phyloP scores from a whole-genome alignment of 2,113 vertebrate species.

The Engraulis encrasicolus region DNA sequence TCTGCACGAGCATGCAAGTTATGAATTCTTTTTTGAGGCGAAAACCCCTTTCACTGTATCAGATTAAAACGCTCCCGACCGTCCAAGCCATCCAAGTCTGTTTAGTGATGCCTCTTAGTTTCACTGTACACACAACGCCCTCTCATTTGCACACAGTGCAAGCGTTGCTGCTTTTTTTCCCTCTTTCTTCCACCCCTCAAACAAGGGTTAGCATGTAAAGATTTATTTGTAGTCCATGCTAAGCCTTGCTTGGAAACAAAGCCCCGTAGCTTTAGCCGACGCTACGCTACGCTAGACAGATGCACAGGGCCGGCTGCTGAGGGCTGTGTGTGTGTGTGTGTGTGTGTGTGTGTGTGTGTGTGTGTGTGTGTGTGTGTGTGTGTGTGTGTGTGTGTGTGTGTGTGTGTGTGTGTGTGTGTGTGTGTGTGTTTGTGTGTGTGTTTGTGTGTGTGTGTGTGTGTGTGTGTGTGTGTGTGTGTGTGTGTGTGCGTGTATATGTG shows the following conservation, averaged over 20 bases:
- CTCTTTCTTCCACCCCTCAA: not conserved
- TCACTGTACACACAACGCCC: not conserved
- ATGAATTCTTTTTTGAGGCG: not conserved
- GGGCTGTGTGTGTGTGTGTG: not conserved
- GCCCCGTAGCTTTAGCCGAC: not conserved
- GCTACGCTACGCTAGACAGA: not conserved
- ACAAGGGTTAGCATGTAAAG: not conserved
- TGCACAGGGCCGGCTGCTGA: not conserved
- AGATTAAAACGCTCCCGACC: not conserved
- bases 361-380: too few species aligned
- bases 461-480: too few species aligned
- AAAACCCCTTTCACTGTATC: not conserved
- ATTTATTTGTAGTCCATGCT: not conserved
- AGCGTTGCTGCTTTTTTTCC: not conserved
- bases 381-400: too few species aligned
- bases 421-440: too few species aligned
- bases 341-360: too few species aligned
- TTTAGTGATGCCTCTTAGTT: not conserved
- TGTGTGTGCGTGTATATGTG: too few species aligned
- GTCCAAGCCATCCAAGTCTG: not conserved
- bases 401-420: too few species aligned
- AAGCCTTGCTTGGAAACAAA: not conserved
- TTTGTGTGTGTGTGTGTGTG: too few species aligned
- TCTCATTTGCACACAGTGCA: not conserved
- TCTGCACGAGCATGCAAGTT: too few species aligned